Conservation (phyloP, 2,113 vertebrate species). For the Chrysochloris asiatica region DNA sequence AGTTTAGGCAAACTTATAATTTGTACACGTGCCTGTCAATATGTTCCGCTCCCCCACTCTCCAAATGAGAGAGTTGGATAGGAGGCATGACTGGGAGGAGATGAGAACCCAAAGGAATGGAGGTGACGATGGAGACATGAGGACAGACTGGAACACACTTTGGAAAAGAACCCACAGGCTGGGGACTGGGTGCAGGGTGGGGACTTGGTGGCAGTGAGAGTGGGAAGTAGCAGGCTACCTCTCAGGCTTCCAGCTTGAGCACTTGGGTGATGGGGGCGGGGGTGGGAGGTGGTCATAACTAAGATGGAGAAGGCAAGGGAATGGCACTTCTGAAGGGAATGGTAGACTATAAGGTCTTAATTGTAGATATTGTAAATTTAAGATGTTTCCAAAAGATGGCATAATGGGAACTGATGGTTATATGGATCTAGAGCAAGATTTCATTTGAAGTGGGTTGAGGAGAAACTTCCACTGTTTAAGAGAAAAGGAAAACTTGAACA, state of each 20-base stretch:
- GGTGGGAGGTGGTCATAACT: too few relatives aligned
- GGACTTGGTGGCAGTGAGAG: neutral
- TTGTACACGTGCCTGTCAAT: accelerated
- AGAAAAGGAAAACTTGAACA: neutral
- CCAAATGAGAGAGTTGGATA: neutral
- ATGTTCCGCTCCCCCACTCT: neutral
- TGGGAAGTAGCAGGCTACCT: too few relatives aligned
- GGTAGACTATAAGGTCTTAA: neutral
- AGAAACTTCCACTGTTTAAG: neutral
- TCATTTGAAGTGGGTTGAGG: neutral
- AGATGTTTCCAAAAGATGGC: neutral
- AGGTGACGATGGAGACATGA: accelerated
- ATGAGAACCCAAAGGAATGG: neutral
- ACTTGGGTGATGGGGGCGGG: too few relatives aligned
- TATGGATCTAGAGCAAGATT: neutral
- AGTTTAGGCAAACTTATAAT: neutral
- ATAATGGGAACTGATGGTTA: neutral
- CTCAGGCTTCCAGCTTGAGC: neutral
- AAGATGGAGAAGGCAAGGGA: neutral
- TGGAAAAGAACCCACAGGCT: neutral
- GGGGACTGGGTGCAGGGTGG: neutral
- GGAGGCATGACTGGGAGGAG: neutral
- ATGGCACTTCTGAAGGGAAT: neutral
- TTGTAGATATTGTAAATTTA: neutral
- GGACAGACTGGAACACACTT: accelerated